Conservation (phyloP, 2,113 vertebrate genomes). For the Chaenocephalus aceratus region DNA sequence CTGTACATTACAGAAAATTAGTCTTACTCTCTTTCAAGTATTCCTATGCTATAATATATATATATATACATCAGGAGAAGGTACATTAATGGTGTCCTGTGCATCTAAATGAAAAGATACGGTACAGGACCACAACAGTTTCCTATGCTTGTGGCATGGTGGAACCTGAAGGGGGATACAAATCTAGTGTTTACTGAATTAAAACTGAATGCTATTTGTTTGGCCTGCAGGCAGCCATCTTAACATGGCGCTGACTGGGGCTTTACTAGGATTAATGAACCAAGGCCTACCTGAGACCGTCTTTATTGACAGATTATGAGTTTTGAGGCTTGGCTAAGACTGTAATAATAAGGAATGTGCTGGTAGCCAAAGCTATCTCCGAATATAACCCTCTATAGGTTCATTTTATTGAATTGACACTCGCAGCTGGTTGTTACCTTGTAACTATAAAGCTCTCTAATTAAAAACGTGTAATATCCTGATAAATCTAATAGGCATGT, state of each 20-base stretch:
- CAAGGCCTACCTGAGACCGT: constrained; percentile 34
- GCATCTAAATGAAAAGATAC: neutral
- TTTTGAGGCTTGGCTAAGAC: constrained; percentile 37
- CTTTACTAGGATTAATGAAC: constrained; percentile 27
- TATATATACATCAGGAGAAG: neutral
- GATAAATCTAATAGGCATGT: neutral
- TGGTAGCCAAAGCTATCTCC: neutral
- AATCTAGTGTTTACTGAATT: constrained; percentile 16
- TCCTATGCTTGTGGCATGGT: constrained; percentile 3
- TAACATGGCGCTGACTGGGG: constrained; percentile 23
- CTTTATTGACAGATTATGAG: constrained; percentile 52
- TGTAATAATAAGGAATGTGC: constrained; percentile 35
- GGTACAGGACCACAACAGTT: neutral
- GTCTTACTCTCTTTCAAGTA: neutral
- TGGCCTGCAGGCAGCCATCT: constrained; percentile 21
- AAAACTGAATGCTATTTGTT: neutral
- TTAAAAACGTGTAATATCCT: neutral
- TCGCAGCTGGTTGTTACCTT: neutral
- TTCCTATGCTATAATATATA: neutral
- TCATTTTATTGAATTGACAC: neutral
- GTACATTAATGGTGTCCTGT: neutral
- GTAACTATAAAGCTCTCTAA: neutral
- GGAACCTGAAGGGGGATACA: constrained; percentile 9
- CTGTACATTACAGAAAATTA: neutral
- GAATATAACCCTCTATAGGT: constrained; percentile 8